Evolutionary conservation across 2,888 invertebrate genomes (phyloP).

Genomic region (Prosopocoilus inquinatus): DNA sequence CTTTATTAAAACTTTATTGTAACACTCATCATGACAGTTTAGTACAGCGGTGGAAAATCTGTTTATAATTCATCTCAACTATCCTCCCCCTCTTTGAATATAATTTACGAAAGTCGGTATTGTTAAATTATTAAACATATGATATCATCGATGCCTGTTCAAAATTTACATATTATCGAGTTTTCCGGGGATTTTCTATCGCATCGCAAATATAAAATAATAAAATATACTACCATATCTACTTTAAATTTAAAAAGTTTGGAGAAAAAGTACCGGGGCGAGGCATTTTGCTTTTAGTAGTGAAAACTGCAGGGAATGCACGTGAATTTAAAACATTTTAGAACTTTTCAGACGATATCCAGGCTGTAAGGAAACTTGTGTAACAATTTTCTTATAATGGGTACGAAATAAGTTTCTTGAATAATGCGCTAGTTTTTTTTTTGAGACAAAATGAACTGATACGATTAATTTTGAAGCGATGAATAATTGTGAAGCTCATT

Average conservation of each 20-base stretch:
- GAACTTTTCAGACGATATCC: constrained; percentile 3
- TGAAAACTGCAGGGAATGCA: constrained; percentile 2
- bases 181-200: no score
- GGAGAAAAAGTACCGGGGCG: neutral
- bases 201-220: neutral
- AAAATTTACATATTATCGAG: neutral
- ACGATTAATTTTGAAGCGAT: neutral
- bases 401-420: neutral
- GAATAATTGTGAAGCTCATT: no score
- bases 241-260: neutral
- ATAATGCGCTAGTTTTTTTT: neutral
- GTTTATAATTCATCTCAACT: no score
- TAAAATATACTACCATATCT: neutral
- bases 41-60: no score
- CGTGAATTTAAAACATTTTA: constrained; percentile 5
- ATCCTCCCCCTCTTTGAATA: no score
- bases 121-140: neutral
- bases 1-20: no score
- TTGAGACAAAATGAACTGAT: neutral
- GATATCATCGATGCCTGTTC: neutral
- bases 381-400: constrained; percentile 2
- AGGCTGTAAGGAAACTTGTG: constrained; percentile 4
- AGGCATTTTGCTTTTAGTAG: neutral
- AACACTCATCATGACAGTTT: no score
- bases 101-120: no score